phyloP scores from a whole-genome alignment of 2,888 invertebrate genomes.

The Lasioglossum pauxillum region DNA sequence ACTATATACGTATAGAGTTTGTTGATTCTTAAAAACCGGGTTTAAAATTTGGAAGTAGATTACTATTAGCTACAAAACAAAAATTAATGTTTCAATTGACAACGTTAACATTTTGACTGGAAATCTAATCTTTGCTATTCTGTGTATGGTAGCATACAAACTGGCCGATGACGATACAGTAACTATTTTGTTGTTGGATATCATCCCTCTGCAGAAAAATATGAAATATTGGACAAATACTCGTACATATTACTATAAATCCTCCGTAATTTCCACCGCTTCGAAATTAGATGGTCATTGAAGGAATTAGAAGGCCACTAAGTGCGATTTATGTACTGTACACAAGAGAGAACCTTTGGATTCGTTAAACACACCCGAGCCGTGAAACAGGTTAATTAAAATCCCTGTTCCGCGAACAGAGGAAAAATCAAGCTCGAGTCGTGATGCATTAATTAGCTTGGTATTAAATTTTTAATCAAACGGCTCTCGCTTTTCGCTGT shows the following conservation, averaged over 20 bases:
- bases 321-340: not conserved
- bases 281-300: not conserved
- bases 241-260: not conserved
- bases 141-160: not conserved
- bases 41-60: too few relatives aligned
- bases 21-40: too few relatives aligned
- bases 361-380: not conserved
- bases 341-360: not conserved
- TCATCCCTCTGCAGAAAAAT: not conserved
- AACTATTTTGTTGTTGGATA: too few relatives aligned
- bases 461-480: not conserved
- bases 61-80: not conserved
- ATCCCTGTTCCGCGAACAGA: not conserved
- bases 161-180: too few relatives aligned
- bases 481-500: not conserved
- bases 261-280: not conserved
- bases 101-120: not conserved
- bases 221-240: not conserved
- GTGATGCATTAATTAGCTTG: not conserved
- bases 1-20: too few relatives aligned
- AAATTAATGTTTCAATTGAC: not conserved
- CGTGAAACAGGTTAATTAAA: not conserved
- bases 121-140: not conserved
- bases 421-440: not conserved
- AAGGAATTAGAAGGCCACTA: not conserved